These are phyloP conservation scores for Gadopsis bispinosus DNA, from an alignment of 2,797 vertebrate genomes.

Conservation along the genomic window DNA sequence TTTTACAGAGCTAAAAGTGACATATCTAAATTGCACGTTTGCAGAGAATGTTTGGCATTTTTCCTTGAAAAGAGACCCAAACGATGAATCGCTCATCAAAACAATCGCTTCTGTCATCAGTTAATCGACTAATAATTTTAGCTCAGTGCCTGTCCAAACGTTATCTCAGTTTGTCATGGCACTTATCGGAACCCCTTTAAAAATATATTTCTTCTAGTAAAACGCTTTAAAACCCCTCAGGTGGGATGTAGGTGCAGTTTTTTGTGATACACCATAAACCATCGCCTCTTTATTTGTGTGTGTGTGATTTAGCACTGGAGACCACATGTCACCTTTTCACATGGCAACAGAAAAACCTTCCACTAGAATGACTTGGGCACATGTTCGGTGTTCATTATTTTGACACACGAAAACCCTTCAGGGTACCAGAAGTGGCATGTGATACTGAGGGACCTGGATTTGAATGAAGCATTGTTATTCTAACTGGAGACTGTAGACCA, in stretches of 20 bases:
- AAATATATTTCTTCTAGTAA: background rate
- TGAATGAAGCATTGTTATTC: slow-evolving; percentile 69
- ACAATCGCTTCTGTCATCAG: background rate
- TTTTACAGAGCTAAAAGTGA: too few species aligned
- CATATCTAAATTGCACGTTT: background rate
- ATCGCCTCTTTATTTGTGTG: background rate
- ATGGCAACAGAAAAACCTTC: slow-evolving; percentile 15
- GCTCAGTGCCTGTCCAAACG: background rate
- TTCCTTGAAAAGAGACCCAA: background rate
- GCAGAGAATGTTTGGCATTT: background rate
- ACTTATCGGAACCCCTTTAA: background rate
- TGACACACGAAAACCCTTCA: slow-evolving; percentile 44
- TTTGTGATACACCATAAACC: slow-evolving; percentile 6
- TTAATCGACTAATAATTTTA: background rate
- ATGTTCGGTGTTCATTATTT: slow-evolving; percentile 35
- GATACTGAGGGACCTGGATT: slow-evolving; percentile 59
- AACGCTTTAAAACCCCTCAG: background rate
- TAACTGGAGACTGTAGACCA: slow-evolving; percentile 36
- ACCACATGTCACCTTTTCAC: slow-evolving; percentile 16
- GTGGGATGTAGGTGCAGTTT: background rate
- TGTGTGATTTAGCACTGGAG: background rate
- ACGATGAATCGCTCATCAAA: background rate
- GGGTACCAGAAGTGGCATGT: slow-evolving; percentile 38
- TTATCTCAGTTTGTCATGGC: background rate
- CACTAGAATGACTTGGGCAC: slow-evolving; percentile 1